phyloP scores from a whole-genome alignment of 2,797 vertebrate species.

The Enteromius fasciolatus region DNA sequence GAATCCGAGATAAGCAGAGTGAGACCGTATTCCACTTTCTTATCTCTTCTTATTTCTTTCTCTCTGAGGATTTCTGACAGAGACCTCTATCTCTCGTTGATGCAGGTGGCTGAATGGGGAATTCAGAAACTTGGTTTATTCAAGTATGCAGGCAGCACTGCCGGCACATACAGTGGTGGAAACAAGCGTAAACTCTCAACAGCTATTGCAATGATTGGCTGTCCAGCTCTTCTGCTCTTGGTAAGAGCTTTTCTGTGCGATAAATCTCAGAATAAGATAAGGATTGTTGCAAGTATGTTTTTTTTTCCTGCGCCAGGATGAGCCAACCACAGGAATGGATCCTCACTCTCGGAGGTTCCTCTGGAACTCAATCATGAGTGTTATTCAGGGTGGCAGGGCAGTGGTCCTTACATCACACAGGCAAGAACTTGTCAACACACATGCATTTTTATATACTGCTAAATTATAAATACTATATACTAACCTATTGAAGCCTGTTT shows the following conservation, averaged over 20 bases:
- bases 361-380: conserved; percentile 89
- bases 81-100: not conserved
- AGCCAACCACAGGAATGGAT: conserved; percentile 96
- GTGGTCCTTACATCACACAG: conserved; percentile 96
- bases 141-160: conserved; percentile 78
- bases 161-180: conserved; percentile 91
- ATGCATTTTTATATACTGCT: not conserved
- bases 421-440: conserved; percentile 63
- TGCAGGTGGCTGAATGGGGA: conserved; percentile 89
- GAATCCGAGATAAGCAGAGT: conserved; percentile 87
- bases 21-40: conserved; percentile 56
- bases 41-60: not conserved
- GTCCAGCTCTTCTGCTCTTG: conserved; percentile 87
- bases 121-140: conserved; percentile 89
- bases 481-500: not conserved
- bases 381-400: conserved; percentile 87
- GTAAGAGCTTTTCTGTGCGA: conserved; percentile 71
- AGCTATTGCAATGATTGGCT: conserved; percentile 91
- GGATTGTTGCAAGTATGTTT: not conserved
- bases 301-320: conserved; percentile 79
- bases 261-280: not conserved
- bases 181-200: conserved; percentile 93
- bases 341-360: conserved; percentile 90
- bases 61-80: not conserved
- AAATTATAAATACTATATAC: not conserved